Evolutionary conservation across 2,797 vertebrate species (phyloP).

Genomic region (Sebastes itinus): DNA sequence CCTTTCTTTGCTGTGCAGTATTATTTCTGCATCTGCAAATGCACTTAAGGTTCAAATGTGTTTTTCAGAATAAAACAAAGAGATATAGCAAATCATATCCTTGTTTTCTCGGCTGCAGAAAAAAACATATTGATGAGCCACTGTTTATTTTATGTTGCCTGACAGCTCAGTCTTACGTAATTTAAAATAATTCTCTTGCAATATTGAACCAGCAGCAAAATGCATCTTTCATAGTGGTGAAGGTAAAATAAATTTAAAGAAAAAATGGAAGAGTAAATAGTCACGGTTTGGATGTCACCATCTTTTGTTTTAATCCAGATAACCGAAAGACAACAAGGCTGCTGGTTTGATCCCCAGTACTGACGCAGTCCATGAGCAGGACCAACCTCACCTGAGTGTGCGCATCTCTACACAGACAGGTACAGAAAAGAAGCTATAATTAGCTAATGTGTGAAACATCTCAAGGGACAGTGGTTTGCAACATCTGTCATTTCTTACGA

Average conservation of each 20-base stretch:
- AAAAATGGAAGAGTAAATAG: background rate
- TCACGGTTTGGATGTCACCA: background rate
- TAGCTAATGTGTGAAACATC: conserved; percentile 51
- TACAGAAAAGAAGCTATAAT: conserved; percentile 48
- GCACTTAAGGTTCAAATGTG: background rate
- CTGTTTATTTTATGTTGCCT: conserved; percentile 41
- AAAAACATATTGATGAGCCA: background rate
- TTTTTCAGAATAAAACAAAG: conserved; percentile 21
- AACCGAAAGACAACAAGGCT: background rate
- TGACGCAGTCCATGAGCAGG: background rate
- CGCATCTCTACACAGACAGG: conserved; percentile 19
- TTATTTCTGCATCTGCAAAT: background rate
- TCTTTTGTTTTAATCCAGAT: background rate
- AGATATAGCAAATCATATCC: conserved; percentile 13
- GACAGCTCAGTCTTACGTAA: conserved; percentile 44
- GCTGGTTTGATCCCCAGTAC: background rate
- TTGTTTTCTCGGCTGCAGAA: conserved; percentile 3
- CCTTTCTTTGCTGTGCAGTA: background rate
- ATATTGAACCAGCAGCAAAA: conserved; percentile 25
- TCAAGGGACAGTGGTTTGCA: conserved; percentile 57
- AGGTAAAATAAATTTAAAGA: background rate
- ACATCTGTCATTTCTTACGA: conserved; percentile 62
- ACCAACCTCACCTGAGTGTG: conserved; percentile 2
- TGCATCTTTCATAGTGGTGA: conserved; percentile 11
- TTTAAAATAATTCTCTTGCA: conserved; percentile 22